Evolutionary conservation across 2,888 invertebrate species (phyloP).

Genomic region (Diplazon laetatorius): DNA sequence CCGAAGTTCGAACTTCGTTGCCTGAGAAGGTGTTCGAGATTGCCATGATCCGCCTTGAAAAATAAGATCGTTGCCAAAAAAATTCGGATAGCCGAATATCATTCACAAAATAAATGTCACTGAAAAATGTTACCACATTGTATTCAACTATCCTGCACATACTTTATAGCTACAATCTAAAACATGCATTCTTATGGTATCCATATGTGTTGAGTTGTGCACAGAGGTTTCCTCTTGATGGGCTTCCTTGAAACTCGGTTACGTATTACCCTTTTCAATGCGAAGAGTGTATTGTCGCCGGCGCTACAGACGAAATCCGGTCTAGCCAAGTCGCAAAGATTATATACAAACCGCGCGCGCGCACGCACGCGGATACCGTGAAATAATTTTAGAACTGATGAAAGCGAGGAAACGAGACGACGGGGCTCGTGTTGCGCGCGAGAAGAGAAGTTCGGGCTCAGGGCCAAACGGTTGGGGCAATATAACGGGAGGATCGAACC

Average conservation of each 20-base stretch:
- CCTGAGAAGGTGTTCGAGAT: too few species aligned
- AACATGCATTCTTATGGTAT: background rate
- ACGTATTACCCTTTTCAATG: background rate
- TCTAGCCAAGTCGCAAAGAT: slow-evolving; percentile 1
- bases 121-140: too few species aligned
- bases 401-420: slow-evolving; percentile 39
- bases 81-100: slow-evolving; percentile 36
- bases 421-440: slow-evolving; percentile 32
- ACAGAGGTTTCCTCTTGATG: slow-evolving; percentile 7
- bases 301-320: background rate
- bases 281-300: background rate
- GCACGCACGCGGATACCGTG: background rate
- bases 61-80: background rate
- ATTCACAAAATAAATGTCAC: too few species aligned
- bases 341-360: background rate
- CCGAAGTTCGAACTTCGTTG: too few species aligned
- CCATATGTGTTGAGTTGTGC: background rate
- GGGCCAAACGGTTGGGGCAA: slow-evolving; percentile 31
- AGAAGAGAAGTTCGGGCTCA: slow-evolving; percentile 32
- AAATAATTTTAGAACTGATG: slow-evolving; percentile 50
- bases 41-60: slow-evolving; percentile 34
- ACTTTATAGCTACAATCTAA: too few species aligned
- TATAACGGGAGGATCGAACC: slow-evolving; percentile 41
- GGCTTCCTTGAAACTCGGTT: slow-evolving; percentile 2
- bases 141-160: background rate